Evolutionary conservation across 2,113 vertebrate genomes (phyloP), one percentile per base, ranked within the genome.

Genomic region (Etheostoma cragini): DNA sequence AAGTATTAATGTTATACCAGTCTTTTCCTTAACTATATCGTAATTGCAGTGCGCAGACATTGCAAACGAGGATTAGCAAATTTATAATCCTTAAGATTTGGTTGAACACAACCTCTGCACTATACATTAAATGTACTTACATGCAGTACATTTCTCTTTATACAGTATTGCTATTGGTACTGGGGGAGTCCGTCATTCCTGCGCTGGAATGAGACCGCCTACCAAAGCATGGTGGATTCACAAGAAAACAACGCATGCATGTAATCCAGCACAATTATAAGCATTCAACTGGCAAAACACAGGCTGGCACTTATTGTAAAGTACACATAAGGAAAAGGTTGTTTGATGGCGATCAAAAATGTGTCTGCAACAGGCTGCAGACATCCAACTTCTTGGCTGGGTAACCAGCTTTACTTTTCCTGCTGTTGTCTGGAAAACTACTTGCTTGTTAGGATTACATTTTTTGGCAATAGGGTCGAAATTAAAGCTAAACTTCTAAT

Each of bases 181-280:
- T 30, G 24, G 56, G 1, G 17, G 68, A 33, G 56, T 60, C 11
- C 2, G 2, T 24, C 10, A 5, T 30, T 46, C 24, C 54, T 1
- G 5, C 1, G 0, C 22, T 35, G 19, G 45, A 49, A 45, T 26
- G 16, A 57, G 8, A 45, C 8, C 11, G 0, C 5, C 38, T 6
- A 21, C 24, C 15, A 53, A 58, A 69, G 47, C 70, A 60, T 6
- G n/a, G 62, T 21, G n/a, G 19, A 78, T 67, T 62, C 35, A 75
- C 61, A 64, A 42, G 30, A 38, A 69, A 78, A 53, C 8, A 57
- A 42, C 26, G 33, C 47, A 72, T 45, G 17, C 52, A 68, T 66
- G 26, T 73, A 26, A 82, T 66, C 60, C 21, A 26, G 22, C 13
- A 38, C 21, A 63, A n/a, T 52, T 46, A 53, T 14, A 65, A 57